phyloP scores from a whole-genome alignment of 2,888 invertebrate genomes.

The Tenthredo livida region DNA sequence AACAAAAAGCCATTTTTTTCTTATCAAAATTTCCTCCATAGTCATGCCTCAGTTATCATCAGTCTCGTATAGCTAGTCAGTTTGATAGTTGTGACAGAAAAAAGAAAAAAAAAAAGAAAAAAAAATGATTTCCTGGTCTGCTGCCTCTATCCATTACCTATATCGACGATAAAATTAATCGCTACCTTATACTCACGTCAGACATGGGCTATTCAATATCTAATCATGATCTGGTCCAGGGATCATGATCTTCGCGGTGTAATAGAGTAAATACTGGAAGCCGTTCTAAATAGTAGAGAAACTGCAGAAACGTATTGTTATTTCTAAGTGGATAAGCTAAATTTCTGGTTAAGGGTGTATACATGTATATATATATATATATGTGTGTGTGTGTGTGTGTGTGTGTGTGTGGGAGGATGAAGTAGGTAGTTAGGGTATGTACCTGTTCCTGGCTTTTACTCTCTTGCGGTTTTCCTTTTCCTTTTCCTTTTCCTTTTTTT shows the following conservation, averaged over 20 bases:
- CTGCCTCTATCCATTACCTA: not conserved
- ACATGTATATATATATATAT: no score
- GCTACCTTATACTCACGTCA: not conserved
- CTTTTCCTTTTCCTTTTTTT: no score
- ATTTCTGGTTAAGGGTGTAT: not conserved
- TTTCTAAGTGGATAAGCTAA: not conserved
- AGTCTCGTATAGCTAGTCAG: no score
- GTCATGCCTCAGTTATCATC: no score
- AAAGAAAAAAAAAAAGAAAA: not conserved
- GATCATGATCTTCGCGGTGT: not conserved
- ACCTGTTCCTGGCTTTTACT: no score
- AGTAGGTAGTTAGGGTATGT: not conserved
- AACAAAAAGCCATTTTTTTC: no score
- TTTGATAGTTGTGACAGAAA: not conserved
- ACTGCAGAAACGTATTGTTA: not conserved
- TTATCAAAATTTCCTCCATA: no score
- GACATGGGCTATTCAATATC: not conserved
- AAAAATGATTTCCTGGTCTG: not conserved
- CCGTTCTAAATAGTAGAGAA: not conserved
- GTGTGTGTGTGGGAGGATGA: not conserved
- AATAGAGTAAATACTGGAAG: not conserved
- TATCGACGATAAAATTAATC: not conserved
- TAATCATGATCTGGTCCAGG: not conserved
- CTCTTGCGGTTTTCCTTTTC: no score
- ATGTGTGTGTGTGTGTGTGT: not conserved